Evolutionary conservation across 2,888 invertebrate species (phyloP).

Genomic region (Hydropsyche betteni): DNA sequence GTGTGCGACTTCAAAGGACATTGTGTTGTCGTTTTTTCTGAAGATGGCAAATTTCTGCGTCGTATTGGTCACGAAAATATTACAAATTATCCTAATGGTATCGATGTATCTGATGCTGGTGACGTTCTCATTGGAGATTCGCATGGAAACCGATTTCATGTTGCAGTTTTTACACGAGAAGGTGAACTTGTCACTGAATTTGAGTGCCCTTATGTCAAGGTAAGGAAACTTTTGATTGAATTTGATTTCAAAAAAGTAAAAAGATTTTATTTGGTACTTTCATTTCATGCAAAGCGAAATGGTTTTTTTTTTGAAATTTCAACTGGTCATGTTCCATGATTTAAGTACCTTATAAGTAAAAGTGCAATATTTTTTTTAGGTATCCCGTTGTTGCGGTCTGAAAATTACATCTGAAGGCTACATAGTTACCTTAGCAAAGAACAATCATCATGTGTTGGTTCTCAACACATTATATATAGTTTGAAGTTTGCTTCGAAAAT

Average conservation of each 20-base stretch:
- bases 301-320: too few relatives aligned
- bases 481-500: constrained; percentile 66
- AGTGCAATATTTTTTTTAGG: constrained; percentile 67
- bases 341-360: too few relatives aligned
- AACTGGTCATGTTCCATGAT: too few relatives aligned
- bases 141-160: constrained; percentile 97
- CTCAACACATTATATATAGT: constrained; percentile 93
- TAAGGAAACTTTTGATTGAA: constrained; percentile 59
- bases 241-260: neutral
- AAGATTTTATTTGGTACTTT: too few relatives aligned
- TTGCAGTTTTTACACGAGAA: constrained; percentile 92
- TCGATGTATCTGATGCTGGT: constrained; percentile 96
- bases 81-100: constrained; percentile 97
- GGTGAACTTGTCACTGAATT: constrained; percentile 90
- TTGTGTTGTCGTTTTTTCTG: constrained; percentile 95
- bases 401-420: constrained; percentile 97
- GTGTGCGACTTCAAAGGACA: constrained; percentile 99
- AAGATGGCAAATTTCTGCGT: constrained; percentile 89
- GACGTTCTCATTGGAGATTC: constrained; percentile 97
- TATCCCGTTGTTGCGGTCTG: constrained; percentile 96
- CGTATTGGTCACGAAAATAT: constrained; percentile 95
- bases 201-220: constrained; percentile 97
- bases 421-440: constrained; percentile 96
- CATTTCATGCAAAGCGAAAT: too few relatives aligned
- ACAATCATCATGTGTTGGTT: constrained; percentile 98